Evolutionary conservation across 2,113 vertebrate species (phyloP), one percentile per base, ranked within the genome.

Genomic region (Rhinolophus ferrumequinum): DNA sequence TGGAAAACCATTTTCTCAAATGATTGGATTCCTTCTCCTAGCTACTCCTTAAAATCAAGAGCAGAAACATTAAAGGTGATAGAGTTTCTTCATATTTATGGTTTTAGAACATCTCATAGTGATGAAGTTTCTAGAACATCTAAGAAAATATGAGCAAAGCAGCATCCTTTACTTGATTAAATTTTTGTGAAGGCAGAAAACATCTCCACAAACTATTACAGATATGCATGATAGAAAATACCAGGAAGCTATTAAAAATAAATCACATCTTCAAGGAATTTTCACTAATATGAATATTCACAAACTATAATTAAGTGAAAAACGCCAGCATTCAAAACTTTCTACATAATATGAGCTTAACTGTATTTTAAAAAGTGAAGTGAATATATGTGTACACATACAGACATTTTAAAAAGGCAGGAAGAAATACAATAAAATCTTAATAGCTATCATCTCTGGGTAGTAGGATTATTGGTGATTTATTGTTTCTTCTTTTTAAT

Each of bases 201-300:
- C 22, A 85, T 80, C 60, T 97, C 90, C 76, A 88, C 77, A 88
- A 95, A 88, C 9, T 72, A 73, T 87, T 93, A 50, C 18, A 82
- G 83, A 91, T 5, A 11, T 94, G 83, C 79, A 67, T 44, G 77
- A 93, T 22, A 92, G 64, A 95, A 94, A 94, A 87, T 10, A 92
- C 21, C 66, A 94, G 33, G 35, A 95, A 96, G 79, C 47, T 87
- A 94, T 90, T 80, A 92, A 94, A 96, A 96, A 88, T 81, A 64
- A 88, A 92, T 92, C 56, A 84, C 7, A 97, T 50, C 54, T 89
- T 92, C 70, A 87, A 95, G 95, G 24, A 87, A 83, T 80, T 88
- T 86, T 86, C 70, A 94, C n/a, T 89, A 66, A 89, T 56, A 88
- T 69, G 52, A 93, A 85, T 82, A 94, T 52, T 94, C 75, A 89